These are phyloP conservation scores for Athetis lepigone DNA, from an alignment of 2,888 invertebrate genomes.

Conservation along the genomic window DNA sequence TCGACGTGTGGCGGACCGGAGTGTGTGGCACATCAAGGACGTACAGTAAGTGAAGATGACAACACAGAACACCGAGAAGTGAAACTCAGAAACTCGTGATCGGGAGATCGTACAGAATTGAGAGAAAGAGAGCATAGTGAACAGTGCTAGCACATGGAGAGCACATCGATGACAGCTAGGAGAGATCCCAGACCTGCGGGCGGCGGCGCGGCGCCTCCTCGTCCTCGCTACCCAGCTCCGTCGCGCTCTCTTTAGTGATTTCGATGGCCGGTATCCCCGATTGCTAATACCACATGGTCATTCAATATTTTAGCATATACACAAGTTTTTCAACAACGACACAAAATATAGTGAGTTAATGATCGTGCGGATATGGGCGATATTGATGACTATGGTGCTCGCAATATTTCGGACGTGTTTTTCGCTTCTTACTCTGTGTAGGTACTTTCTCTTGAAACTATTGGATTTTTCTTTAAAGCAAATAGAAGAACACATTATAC, in stretches of 20 bases:
- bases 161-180: conserved; percentile 89
- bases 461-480: conserved; percentile 58
- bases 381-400: conserved; percentile 71
- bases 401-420: conserved; percentile 52
- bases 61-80: conserved; percentile 89
- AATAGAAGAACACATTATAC: conserved; percentile 54
- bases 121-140: conserved; percentile 87
- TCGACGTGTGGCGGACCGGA: conserved; percentile 76
- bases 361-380: conserved; percentile 78
- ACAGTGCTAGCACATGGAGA: conserved; percentile 88
- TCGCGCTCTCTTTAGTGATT: conserved; percentile 94
- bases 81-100: conserved; percentile 82
- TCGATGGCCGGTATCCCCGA: conserved; percentile 92
- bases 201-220: conserved; percentile 86
- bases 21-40: conserved; percentile 84
- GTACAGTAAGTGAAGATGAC: conserved; percentile 84
- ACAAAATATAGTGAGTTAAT: conserved; percentile 75
- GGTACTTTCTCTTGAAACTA: conserved; percentile 53
- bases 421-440: conserved; percentile 52
- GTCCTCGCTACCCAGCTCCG: conserved; percentile 94
- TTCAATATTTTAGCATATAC: conserved; percentile 83
- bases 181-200: conserved; percentile 89
- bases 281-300: conserved; percentile 89
- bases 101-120: conserved; percentile 84
- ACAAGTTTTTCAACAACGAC: conserved; percentile 67